Evolutionary conservation across 2,113 vertebrate species (phyloP).

Genomic region (Tauraco erythrolophus): DNA sequence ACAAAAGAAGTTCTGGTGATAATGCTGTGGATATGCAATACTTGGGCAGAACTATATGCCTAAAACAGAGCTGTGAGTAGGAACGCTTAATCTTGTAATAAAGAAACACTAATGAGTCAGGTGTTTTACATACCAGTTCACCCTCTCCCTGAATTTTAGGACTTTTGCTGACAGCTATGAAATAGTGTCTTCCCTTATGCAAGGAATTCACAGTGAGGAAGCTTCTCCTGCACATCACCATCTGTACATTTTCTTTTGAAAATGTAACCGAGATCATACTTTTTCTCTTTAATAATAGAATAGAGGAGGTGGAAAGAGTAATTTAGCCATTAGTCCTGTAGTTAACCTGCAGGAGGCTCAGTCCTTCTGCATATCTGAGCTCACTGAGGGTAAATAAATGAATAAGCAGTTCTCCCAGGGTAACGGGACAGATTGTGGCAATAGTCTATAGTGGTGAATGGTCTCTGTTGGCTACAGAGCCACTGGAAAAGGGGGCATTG

Average conservation of each 20-base stretch:
- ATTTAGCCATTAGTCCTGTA: not conserved
- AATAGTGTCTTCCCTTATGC: not conserved
- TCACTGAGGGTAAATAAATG: not conserved
- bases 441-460: not conserved
- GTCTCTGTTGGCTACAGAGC: not conserved
- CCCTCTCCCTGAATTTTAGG: not conserved
- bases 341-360: not conserved
- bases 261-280: not conserved
- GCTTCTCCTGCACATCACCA: not conserved
- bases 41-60: not conserved
- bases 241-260: not conserved
- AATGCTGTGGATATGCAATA: not conserved
- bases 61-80: not conserved
- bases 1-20: not conserved
- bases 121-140: not conserved
- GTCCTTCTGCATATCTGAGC: not conserved
- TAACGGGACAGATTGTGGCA: not conserved
- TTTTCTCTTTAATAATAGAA: not conserved
- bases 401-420: not conserved
- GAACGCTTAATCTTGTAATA: not conserved
- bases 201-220: not conserved
- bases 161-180: not conserved
- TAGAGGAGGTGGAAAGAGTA: not conserved
- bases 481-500: not conserved
- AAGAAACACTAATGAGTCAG: not conserved